A percentile compares a stretch with the other conserved stretches of the same genome.
Conservation (phyloP, 2,888 invertebrate genomes). For the Orthonevra nobilis region DNA sequence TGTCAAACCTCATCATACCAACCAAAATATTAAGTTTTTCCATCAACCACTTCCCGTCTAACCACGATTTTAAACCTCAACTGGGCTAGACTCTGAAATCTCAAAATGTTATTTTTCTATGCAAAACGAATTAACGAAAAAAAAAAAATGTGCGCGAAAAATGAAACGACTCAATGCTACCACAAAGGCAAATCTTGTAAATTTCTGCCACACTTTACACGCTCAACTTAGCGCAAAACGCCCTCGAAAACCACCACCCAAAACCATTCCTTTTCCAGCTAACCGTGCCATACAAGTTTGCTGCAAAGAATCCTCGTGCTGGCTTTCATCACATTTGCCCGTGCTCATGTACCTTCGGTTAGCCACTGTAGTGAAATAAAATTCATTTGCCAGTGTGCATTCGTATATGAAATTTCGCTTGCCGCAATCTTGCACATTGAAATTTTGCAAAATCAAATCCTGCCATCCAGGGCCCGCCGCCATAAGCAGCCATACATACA, state of each 20-base stretch:
- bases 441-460: slow-evolving; percentile 34
- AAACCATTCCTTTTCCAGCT: slow-evolving; percentile 1
- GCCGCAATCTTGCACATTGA: slow-evolving; percentile 41
- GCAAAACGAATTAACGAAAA: no score
- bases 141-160: no score
- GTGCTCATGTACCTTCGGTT: slow-evolving; percentile 52
- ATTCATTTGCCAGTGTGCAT: slow-evolving; percentile 37
- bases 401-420: slow-evolving; percentile 39
- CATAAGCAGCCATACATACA: neutral
- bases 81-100: no score
- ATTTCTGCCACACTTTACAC: slow-evolving; percentile 28
- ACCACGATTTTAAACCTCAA: no score
- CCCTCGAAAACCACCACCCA: slow-evolving; percentile 34
- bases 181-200: slow-evolving; percentile 25
- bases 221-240: slow-evolving; percentile 31
- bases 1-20: no score
- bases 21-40: no score
- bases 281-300: slow-evolving; percentile 14
- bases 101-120: no score
- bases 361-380: slow-evolving; percentile 48
- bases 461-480: neutral
- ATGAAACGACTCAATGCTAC: no score
- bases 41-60: no score
- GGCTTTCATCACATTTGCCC: slow-evolving; percentile 38
- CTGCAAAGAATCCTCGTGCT: slow-evolving; percentile 44